Conservation (phyloP, 2,888 invertebrate genomes). For the Acanthosepion lycidas region DNA sequence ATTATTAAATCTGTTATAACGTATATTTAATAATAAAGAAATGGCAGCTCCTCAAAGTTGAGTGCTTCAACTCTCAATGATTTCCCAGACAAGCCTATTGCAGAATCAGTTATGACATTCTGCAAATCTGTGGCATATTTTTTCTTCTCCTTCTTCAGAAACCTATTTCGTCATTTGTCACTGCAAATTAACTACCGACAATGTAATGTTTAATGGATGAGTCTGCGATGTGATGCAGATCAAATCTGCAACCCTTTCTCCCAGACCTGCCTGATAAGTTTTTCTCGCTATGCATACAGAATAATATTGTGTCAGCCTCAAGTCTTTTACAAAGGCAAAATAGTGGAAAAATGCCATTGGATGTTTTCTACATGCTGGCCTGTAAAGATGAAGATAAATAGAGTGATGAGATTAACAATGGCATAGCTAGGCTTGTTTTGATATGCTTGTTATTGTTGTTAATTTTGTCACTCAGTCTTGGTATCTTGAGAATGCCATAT, state of each 20-base stretch:
- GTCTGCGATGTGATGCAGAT: background rate
- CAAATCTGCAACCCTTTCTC: background rate
- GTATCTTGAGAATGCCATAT: background rate
- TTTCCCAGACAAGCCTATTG: background rate
- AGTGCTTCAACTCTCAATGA: background rate
- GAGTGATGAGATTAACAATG: too few relatives aligned
- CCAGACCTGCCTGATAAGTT: background rate
- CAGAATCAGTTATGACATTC: background rate
- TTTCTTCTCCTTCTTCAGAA: background rate
- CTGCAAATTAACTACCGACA: background rate
- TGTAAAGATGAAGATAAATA: too few relatives aligned
- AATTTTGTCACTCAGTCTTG: background rate
- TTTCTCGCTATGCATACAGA: background rate
- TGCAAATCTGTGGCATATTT: background rate
- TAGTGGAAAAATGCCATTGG: background rate
- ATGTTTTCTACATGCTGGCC: too few relatives aligned
- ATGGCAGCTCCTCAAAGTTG: background rate
- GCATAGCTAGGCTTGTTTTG: too few relatives aligned
- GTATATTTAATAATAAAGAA: background rate
- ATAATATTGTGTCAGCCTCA: background rate
- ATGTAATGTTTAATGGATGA: background rate
- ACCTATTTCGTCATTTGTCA: background rate
- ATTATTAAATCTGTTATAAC: too few relatives aligned
- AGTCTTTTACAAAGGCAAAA: background rate
- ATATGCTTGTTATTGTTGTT: too few relatives aligned